Evolutionary conservation across 2,888 invertebrate species (phyloP), one percentile per base, ranked within the genome.

Genomic region (Lissocephala sabroskyi): DNA sequence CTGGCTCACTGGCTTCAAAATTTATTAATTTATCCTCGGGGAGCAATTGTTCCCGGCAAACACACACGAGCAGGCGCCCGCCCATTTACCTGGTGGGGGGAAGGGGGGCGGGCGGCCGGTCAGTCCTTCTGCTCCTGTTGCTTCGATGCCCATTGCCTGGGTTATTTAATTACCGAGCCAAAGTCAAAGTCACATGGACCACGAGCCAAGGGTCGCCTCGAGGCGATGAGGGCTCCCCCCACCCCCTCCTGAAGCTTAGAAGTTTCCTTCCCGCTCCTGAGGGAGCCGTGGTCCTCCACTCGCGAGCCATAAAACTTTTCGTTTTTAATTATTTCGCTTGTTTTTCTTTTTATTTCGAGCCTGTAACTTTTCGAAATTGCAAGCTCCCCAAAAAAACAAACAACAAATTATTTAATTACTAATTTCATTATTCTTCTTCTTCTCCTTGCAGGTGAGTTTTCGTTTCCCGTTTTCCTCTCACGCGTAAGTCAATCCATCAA

Each of bases 21-120:
- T 74, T 70, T 71, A 77, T 71, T 71, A 71, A 71, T 71, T 71
- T 66, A 77, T 71, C 71, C 71, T 77, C 47, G 49, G 71, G 71
- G 77, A 71, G 75, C 66, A 66, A 71, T 71, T 71, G 78, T 70
- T 70, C 52, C 55, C 55, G 66, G 52, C 56, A n/a, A n/a, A n/a
- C n/a, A n/a, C n/a, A n/a, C n/a, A n/a, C n/a, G n/a, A n/a, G n/a
- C n/a, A n/a, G n/a, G n/a, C n/a, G n/a, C n/a, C n/a, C n/a, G n/a
- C n/a, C n/a, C n/a, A n/a, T n/a, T n/a, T n/a, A n/a, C n/a, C n/a
- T n/a, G n/a, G n/a, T n/a, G n/a, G n/a, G n/a, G n/a, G n/a, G n/a
- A n/a, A n/a, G n/a, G n/a, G n/a, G n/a, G n/a, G n/a, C n/a, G n/a
- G n/a, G n/a, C n/a, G n/a, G n/a, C n/a, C n/a, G n/a, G n/a, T n/a